These are phyloP conservation scores for Diabrotica balteata DNA, from an alignment of 2,888 invertebrate genomes.

Conservation along the genomic window DNA sequence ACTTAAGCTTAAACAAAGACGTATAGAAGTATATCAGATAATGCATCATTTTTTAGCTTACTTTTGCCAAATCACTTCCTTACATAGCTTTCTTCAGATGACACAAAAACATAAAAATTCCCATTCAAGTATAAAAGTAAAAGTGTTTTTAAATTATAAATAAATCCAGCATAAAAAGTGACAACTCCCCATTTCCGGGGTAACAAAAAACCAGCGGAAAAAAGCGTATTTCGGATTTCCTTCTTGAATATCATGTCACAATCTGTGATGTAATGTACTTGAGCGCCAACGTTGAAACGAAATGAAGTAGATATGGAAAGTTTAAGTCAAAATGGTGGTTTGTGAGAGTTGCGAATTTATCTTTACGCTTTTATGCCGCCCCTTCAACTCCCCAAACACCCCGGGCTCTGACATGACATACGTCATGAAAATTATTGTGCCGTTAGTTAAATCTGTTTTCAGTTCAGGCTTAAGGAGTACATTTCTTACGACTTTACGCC, in stretches of 20 bases:
- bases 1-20: no score
- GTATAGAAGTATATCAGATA: no score
- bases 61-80: no score
- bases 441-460: constrained; percentile 1
- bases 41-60: no score
- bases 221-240: constrained; percentile 9
- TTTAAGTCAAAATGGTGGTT: constrained; percentile 11
- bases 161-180: no score
- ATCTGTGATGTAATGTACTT: constrained; percentile 15
- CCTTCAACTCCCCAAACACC: constrained; percentile 5
- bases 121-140: no score
- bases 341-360: constrained; percentile 17
- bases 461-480: neutral
- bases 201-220: neutral
- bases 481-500: no score
- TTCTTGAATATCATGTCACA: constrained; percentile 12
- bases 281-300: constrained; percentile 13
- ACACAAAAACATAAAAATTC: no score
- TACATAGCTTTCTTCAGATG: no score
- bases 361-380: constrained; percentile 16
- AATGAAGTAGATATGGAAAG: constrained; percentile 24
- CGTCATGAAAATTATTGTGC: constrained; percentile 17
- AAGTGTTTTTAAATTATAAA: no score
- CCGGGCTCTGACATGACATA: constrained; percentile 15
- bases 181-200: no score